Conservation (phyloP, 2,888 invertebrate genomes). For the Hirudinaria manillensis region DNA sequence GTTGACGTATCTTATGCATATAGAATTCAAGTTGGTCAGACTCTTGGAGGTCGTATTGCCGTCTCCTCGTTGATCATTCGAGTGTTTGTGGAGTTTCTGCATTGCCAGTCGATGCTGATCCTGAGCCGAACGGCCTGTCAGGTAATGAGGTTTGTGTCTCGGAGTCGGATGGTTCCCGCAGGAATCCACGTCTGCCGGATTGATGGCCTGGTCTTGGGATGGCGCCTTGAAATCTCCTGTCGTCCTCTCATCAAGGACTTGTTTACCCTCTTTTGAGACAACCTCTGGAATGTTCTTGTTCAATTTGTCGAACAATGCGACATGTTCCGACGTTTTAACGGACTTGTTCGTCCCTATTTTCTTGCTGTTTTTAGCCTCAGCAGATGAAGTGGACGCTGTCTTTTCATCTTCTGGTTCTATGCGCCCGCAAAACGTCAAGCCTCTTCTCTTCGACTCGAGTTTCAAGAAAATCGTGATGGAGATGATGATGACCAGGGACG, state of each 20-base stretch:
- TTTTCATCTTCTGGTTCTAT: conserved; percentile 9
- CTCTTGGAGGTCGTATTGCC: neutral
- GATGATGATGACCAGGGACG: conserved; percentile 39
- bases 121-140: neutral
- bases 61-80: neutral
- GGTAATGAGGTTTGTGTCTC: neutral
- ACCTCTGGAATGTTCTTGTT: conserved; percentile 6
- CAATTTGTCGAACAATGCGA: neutral
- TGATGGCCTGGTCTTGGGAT: neutral
- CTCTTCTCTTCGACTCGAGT: conserved; percentile 39
- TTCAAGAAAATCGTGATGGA: conserved; percentile 39
- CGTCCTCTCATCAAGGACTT: neutral
- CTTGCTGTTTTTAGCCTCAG: neutral
- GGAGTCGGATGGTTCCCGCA: neutral
- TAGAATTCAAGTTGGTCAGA: neutral
- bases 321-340: neutral
- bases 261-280: neutral
- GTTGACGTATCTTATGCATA: conserved; percentile 9
- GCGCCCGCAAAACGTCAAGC: conserved; percentile 35
- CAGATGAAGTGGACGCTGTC: neutral
- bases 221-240: neutral
- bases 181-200: neutral
- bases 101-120: conserved; percentile 4
- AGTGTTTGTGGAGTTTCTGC: conserved; percentile 5
- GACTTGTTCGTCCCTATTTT: neutral